Conservation (phyloP, 1,140 invertebrate species). For the Meloidogyne floridensis region DNA sequence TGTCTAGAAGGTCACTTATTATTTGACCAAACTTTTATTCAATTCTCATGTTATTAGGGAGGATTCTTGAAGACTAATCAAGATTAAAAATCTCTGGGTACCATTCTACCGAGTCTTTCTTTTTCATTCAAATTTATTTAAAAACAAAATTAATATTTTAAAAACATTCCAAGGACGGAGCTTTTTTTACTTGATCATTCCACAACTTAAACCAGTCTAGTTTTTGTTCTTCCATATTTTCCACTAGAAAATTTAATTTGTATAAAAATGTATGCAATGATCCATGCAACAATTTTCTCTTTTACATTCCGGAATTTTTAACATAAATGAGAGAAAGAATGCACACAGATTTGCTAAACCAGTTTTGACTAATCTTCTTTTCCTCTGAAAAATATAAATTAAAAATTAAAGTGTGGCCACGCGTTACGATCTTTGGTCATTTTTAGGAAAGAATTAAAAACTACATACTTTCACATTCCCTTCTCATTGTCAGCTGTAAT, state of each 20-base stretch:
- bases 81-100: too few relatives aligned
- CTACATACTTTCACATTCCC: background rate
- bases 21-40: too few relatives aligned
- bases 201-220: background rate
- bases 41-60: too few relatives aligned
- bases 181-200: background rate
- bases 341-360: background rate
- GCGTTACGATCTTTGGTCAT: background rate
- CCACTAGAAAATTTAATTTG: background rate
- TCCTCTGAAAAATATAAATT: background rate
- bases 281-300: background rate
- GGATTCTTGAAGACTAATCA: too few relatives aligned
- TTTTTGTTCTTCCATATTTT: background rate
- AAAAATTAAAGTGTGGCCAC: background rate
- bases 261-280: background rate
- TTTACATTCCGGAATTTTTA: conserved; percentile 2
- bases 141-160: background rate
- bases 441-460: background rate
- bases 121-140: background rate
- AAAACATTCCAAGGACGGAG: background rate
- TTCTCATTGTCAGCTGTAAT: background rate
- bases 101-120: background rate
- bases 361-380: background rate
- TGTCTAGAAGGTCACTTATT: too few relatives aligned
- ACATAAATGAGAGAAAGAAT: background rate